Base-by-base conservation (phyloP, 2,113 vertebrate species). In the Brachyistius frenatus region DNA sequence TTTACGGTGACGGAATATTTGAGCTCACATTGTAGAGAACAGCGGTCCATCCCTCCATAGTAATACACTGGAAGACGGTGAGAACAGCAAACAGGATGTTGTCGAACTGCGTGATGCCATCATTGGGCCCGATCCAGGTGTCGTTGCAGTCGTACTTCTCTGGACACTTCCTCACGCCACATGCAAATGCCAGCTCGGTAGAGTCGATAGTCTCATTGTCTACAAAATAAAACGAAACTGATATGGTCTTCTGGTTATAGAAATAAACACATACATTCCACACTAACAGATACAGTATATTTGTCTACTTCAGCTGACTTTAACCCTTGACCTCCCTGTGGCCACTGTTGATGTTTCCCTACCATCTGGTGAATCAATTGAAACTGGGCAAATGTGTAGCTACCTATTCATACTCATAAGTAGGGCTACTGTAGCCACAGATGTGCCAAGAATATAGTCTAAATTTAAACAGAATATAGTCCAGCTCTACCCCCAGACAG, bases 21-120 rank as follows among this genome's bases (percentile, higher is more conserved):
- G 55, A 5, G 73, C 94, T 94, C 80, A 95, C 95, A 2, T 95
- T 95, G 86, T 99, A 99, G 5, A 99, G 94, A 50, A 99, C 98
- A 4, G 98, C 97, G 3, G 98, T 99, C 98, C 98, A 99, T 39
- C 98, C 98, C 90, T 99, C 98, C 98, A 99, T 99, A 85, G 98
- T 99, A 84, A 99, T 99, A 64, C 98, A 99, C 94, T 99, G 98
- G 94, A 99, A 99, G 75, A 99, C 98, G 30, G 98, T 99, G 88
- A 99, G 95, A 89, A 99, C 99, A 3, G 98, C 98, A 89, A 99
- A 99, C 69, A 98, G 95, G 94, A 99, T 99, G 91, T 99, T 99
- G 93, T 99, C 98, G 0, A 99, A 99, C 93, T 99, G 98, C 61
- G 97, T 99, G 91, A 99, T 99, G 92, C 98, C 98, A 46, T 97